Evolutionary conservation across 2,113 vertebrate species (phyloP), one percentile per base, ranked within the genome.

Genomic region (Nibea albiflora): DNA sequence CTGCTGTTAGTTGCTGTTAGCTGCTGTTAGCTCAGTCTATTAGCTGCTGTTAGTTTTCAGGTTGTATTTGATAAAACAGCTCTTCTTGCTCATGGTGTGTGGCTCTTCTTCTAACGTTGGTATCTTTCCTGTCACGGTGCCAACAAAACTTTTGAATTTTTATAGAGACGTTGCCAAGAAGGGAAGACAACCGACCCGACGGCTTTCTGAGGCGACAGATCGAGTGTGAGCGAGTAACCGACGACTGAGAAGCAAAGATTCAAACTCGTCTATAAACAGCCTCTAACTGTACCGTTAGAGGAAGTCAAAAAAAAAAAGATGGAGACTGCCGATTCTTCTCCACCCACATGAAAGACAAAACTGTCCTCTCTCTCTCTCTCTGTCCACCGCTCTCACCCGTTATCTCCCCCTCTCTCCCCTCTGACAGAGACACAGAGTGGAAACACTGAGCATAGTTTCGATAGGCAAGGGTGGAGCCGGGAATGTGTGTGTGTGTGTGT

Each of bases 401-500:
- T 16, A 15, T 46, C 31, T 16, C 84, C 24, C n/a, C 61, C 53
- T 53, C 31, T 61, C 61, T 57, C 20, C 10, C 53, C 78, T 73
- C 26, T 73, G 66, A 82, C 28, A 74, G 22, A 76, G 46, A 42
- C 56, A 73, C 71, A 56, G 73, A 85, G 82, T 83, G 75, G 78
- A 86, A 89, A 88, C 71, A 74, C 53, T 67, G 86, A 85, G 84
- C 74, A 14, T 49, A 85, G 91, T 92, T 93, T 92, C 88, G 85
- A 90, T 89, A 83, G 84, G 75, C 52, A 31, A 87, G 91, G 90
- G 90, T 80, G 92, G 90, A 84, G 90, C 76, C 47, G 47, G 73
- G 82, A 88, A 77, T 31, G 31, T 31, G 31, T 31, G 31, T 31
- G 31, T 31, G 31, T 61, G 64, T 24, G 52, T 46, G 57, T n/a